These are phyloP conservation scores for Mechanitis messenoides DNA, from an alignment of 2,888 invertebrate species.

Conservation along the genomic window DNA sequence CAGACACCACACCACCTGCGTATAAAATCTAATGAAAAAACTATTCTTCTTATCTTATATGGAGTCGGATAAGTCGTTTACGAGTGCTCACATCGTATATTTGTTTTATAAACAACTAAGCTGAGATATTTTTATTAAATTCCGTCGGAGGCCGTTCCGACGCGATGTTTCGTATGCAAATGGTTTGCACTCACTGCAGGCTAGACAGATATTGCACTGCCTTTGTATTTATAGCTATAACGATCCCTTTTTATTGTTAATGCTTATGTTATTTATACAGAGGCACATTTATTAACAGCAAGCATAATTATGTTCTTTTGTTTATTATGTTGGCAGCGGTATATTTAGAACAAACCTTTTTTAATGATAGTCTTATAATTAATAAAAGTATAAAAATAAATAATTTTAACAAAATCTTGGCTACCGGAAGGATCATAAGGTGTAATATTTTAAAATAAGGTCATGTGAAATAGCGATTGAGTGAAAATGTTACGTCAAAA, in stretches of 20 bases:
- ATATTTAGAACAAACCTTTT: too few species aligned
- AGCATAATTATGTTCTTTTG: too few species aligned
- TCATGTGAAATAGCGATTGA: too few species aligned
- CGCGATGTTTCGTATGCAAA: conserved; percentile 63
- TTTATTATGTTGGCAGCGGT: too few species aligned
- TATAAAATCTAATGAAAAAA: background rate
- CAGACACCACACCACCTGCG: too few species aligned
- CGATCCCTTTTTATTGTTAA: conserved; percentile 38
- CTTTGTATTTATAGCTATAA: conserved; percentile 62
- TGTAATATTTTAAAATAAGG: too few species aligned
- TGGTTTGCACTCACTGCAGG: conserved; percentile 48
- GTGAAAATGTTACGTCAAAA: conserved; percentile 35
- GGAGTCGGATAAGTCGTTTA: conserved; percentile 25
- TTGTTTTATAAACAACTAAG: conserved; percentile 58
- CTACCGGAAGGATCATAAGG: too few species aligned
- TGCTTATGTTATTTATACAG: conserved; percentile 3
- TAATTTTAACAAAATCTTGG: too few species aligned
- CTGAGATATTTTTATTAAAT: conserved; percentile 74
- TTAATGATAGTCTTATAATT: too few species aligned
- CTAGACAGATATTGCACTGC: conserved; percentile 65
- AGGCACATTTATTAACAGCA: background rate
- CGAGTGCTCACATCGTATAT: conserved; percentile 47
- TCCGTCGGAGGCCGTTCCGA: conserved; percentile 63
- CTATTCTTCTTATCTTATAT: conserved; percentile 12
- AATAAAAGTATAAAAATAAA: too few species aligned